Evolutionary conservation across 1,140 invertebrate genomes (phyloP), one percentile per base, ranked within the genome.

Genomic region (Bactericera cockerelli): DNA sequence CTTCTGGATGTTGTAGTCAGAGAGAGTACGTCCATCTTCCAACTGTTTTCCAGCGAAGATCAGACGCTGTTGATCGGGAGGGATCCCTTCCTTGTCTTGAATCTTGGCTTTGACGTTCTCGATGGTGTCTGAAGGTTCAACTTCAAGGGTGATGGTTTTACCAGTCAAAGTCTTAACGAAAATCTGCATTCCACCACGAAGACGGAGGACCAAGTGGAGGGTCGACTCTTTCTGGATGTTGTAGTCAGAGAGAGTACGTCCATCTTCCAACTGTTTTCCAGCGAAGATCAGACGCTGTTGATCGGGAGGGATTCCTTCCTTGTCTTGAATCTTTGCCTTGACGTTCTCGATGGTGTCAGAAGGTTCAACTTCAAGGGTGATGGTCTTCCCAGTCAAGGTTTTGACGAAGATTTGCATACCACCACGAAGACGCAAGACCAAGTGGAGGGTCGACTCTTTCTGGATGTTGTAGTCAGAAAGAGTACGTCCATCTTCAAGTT

Each of bases 401-500:
- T 62, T 64, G 21, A 64, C 61, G 55, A 60, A 88, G 66, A 88
- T 87, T 70, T 88, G 86, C 85, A 88, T 89, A 70, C 78, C 79
- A 67, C 87, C 87, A 61, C 84, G 70, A 2, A 91, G 73, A 62
- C 76, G 65, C 6, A 79, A 65, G 2, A 82, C 80, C 36, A 83
- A 66, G 65, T 82, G 80, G 21, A 82, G 72, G 10, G 79, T 82
- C 0, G 79, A 81, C 63, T 82, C 79, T 63, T 81, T 81, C 56
- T 80, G 77, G 63, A 86, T 82, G 59, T 84, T 84, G 64, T 86
- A 86, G 64, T 87, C 83, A 11, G 78, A 80, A 1, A 86, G 69
- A 0, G 83, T 86, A 2, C 82, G 82, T 26, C 87, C 86, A 67
- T 89, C 87, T 70, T 88, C 85, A 8, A 88, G 75, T 64, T 88